These are phyloP conservation scores for Gadus chalcogrammus DNA, from an alignment of 2,113 vertebrate genomes.

Conservation along the genomic window DNA sequence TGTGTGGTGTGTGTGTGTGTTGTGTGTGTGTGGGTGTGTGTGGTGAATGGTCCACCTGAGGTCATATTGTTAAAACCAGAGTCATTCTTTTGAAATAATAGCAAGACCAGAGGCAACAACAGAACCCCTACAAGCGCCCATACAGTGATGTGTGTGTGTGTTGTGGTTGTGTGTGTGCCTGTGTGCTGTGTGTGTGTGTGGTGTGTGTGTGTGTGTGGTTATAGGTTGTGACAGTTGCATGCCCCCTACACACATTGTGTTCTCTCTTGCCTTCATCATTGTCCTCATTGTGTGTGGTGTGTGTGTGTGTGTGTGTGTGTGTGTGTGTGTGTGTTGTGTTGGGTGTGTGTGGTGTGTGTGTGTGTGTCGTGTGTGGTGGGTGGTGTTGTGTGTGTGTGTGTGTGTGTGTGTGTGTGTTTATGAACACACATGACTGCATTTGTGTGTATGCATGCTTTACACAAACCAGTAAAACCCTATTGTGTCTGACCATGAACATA, in stretches of 20 bases:
- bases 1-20: constrained; percentile 33
- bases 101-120: constrained; percentile 41
- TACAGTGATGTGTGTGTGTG: too few relatives aligned
- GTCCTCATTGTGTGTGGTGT: constrained; percentile 20
- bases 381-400: constrained; percentile 1
- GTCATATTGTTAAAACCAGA: constrained; percentile 56
- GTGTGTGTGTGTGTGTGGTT: constrained; percentile 34
- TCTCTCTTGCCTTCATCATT: constrained; percentile 16
- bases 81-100: constrained; percentile 40
- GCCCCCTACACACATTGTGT: constrained; percentile 26
- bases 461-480: background rate
- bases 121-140: constrained; percentile 27
- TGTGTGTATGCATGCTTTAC: constrained; percentile 30
- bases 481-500: background rate
- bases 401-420: constrained; percentile 5
- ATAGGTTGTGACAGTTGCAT: constrained; percentile 55
- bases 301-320: background rate
- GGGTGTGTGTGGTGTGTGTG: background rate
- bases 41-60: constrained; percentile 42
- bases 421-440: constrained; percentile 20
- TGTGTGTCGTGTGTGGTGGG: background rate
- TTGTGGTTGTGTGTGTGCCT: background rate
- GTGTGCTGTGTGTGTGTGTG: constrained; percentile 19
- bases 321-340: background rate
- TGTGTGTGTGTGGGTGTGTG: constrained; percentile 7